These are phyloP conservation scores for Laticauda laticaudata DNA, from an alignment of 2,113 vertebrate species.

Conservation along the genomic window DNA sequence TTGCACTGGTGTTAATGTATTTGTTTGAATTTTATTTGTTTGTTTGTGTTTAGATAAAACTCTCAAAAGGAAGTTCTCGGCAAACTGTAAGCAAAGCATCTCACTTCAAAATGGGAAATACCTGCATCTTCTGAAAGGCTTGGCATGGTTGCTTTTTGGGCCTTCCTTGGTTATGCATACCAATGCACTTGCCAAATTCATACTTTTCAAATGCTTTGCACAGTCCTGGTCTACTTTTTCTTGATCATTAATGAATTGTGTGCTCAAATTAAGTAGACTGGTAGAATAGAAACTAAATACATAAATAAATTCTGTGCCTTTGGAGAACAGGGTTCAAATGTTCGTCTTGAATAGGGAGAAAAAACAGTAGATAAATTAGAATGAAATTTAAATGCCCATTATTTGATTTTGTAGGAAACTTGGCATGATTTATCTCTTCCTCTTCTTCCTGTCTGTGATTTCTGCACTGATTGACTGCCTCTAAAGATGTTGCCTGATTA, in stretches of 20 bases:
- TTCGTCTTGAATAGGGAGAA: neutral
- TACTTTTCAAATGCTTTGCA: neutral
- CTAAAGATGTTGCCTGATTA: neutral
- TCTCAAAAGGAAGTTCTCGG: neutral
- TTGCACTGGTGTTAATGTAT: neutral
- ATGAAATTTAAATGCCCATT: neutral
- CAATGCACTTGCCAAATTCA: neutral
- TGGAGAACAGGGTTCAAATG: neutral
- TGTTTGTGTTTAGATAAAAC: neutral
- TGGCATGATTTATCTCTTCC: neutral
- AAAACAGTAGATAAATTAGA: neutral
- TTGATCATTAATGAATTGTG: neutral
- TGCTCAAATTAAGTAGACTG: neutral
- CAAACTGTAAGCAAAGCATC: neutral
- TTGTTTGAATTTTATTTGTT: neutral
- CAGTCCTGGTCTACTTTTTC: neutral
- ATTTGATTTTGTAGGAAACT: neutral
- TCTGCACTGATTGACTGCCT: neutral
- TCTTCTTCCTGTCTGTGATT: neutral
- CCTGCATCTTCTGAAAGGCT: neutral
- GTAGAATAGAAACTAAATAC: neutral
- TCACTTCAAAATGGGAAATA: neutral
- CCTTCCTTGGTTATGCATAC: neutral
- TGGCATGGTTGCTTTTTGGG: neutral
- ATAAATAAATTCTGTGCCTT: neutral